Evolutionary conservation across 2,797 vertebrate species (phyloP), one percentile per base, ranked within the genome.

Genomic region (Taenioides sp.): DNA sequence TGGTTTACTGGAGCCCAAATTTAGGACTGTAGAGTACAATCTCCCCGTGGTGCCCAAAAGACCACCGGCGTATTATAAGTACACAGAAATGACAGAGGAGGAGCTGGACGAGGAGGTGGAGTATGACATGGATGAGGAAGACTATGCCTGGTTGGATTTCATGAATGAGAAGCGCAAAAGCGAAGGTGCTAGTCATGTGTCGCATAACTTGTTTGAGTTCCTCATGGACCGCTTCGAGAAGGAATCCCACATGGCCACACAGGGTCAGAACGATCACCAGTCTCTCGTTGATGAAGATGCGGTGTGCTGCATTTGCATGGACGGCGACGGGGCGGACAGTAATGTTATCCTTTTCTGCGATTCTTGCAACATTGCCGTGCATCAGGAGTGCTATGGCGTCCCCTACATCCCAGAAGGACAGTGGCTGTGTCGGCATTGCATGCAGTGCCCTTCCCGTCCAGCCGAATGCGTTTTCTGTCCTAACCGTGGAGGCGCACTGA

Each of bases 41-140:
- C 94, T 98, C 1, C 98, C 97, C 0, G 95, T 96, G 0, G 98
- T 98, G 58, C 96, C 98, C 0, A 90, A 93, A 72, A 91, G 98
- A 80, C 95, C 96, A 2, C 91, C 92, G 0, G 16, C 87, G 0
- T 99, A 97, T 88, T 99, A 95, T 85, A 95, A 94, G 80, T 98
- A 95, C 57, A 82, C 93, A 16, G 97, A 99, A 84, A 98, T 97
- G 86, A 97, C 96, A 0, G 92, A 95, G 0, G 97, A 99, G 91
- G 97, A 99, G 90, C 94, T 98, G 25, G 96, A 99, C 55, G 94
- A 97, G 0, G 97, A 99, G 86, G 97, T 98, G 0, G 98, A 99
- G 74, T 99, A 99, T 2, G 97, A 99, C 89, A 98, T 99, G 97
- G 98, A 99, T 1, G 97, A 99, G 87, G 97, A 99, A 81, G 97